Evolutionary conservation across 2,888 invertebrate genomes (phyloP).

Genomic region (Salticus scenicus): DNA sequence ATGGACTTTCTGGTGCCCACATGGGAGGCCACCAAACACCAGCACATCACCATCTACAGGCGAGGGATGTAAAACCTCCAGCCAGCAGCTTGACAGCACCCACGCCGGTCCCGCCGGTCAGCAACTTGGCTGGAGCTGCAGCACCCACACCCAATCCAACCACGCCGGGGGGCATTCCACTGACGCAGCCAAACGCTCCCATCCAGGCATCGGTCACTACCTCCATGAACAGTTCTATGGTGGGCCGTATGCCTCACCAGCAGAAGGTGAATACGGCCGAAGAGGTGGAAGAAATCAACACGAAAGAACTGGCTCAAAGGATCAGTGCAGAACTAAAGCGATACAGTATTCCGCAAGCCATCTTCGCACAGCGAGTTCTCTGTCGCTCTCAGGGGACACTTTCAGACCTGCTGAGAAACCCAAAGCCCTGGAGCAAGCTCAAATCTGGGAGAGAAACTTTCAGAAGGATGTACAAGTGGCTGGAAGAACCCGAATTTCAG

Average conservation of each 20-base stretch:
- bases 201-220: conserved; percentile 70
- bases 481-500: conserved; percentile 99
- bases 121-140: conserved; percentile 50
- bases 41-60: conserved; percentile 75
- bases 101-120: conserved; percentile 67
- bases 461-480: conserved; percentile 99
- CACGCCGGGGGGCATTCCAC: conserved; percentile 62
- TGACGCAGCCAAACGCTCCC: conserved; percentile 66
- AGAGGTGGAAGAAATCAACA: conserved; percentile 97
- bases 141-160: conserved; percentile 60
- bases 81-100: conserved; percentile 67
- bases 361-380: conserved; percentile 98
- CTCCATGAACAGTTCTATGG: conserved; percentile 64
- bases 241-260: conserved; percentile 29
- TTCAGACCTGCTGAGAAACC: conserved; percentile 96
- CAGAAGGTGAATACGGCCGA: conserved; percentile 72
- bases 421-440: conserved; percentile 99
- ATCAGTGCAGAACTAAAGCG: conserved; percentile 98
- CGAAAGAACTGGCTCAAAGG: conserved; percentile 97
- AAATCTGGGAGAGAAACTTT: conserved; percentile 99
- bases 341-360: conserved; percentile 99
- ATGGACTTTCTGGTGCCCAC: conserved; percentile 76
- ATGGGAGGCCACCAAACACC: conserved; percentile 78
- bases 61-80: conserved; percentile 73
- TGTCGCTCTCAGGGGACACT: conserved; percentile 99